Conservation (phyloP, 2,888 invertebrate species). For the Brenthis daphne region DNA sequence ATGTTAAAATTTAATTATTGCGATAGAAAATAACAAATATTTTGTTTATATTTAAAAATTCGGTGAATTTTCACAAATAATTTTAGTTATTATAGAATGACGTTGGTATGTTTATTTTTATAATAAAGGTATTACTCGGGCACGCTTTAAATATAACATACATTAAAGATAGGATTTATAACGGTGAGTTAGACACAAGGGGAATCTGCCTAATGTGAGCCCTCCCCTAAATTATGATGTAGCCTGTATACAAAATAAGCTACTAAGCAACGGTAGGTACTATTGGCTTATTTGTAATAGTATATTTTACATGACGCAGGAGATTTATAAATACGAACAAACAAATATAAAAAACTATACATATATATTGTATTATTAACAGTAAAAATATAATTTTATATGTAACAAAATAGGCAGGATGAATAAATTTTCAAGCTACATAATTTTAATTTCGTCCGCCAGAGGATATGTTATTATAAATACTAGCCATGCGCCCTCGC, state of each 20-base stretch:
- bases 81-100: background rate
- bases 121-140: constrained; percentile 7
- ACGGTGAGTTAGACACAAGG: constrained; percentile 18
- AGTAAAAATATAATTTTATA: too few species aligned
- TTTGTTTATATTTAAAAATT: constrained; percentile 1
- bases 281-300: constrained; percentile 5
- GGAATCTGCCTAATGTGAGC: constrained; percentile 19
- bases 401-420: too few species aligned
- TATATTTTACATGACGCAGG: background rate
- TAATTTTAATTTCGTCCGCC: too few species aligned
- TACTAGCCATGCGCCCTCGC: too few species aligned
- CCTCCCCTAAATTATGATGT: constrained; percentile 14
- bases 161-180: constrained; percentile 15
- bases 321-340: background rate
- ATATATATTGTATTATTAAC: background rate
- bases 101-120: constrained; percentile 3
- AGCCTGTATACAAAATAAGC: constrained; percentile 9
- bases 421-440: too few species aligned
- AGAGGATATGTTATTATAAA: too few species aligned
- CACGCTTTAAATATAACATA: constrained; percentile 17
- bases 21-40: background rate
- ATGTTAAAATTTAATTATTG: too few species aligned
- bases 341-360: background rate
- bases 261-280: constrained; percentile 6
- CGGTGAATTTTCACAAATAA: background rate